phyloP scores from a whole-genome alignment of 1,140 invertebrate species.

The Ceratina japonica region DNA sequence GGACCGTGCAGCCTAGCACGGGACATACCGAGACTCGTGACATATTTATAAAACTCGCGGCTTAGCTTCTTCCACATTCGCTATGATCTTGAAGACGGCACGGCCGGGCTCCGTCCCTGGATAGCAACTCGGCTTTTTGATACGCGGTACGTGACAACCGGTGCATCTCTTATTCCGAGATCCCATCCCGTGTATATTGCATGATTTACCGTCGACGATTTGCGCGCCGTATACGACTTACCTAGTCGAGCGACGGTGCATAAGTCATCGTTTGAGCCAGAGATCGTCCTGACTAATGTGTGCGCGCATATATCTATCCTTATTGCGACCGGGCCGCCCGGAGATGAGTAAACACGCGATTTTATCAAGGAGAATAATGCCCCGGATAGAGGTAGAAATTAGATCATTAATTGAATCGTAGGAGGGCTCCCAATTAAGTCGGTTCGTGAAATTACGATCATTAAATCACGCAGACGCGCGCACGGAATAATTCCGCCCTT shows the following conservation, averaged over 20 bases:
- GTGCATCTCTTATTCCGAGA: conserved; percentile 23
- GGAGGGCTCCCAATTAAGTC: too few species aligned
- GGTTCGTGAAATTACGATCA: too few species aligned
- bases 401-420: too few species aligned
- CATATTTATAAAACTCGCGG: conserved; percentile 59
- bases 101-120: conserved; percentile 34
- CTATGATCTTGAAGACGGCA: conserved; percentile 35
- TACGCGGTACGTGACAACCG: conserved; percentile 32
- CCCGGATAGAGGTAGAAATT: too few species aligned
- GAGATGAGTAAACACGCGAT: too few species aligned
- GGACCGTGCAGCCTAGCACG: conserved; percentile 30
- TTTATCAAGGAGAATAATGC: too few species aligned
- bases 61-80: conserved; percentile 27
- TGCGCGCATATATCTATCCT: background rate
- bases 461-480: too few species aligned
- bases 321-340: too few species aligned
- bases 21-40: conserved; percentile 40
- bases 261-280: background rate
- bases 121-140: conserved; percentile 39
- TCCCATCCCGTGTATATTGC: background rate
- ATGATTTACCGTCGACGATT: conserved; percentile 32
- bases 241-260: background rate
- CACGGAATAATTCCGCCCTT: too few species aligned
- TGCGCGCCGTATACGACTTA: background rate
- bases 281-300: background rate